Evolutionary conservation across 2,113 vertebrate species (phyloP).

Genomic region (Lamprotornis superbus): DNA sequence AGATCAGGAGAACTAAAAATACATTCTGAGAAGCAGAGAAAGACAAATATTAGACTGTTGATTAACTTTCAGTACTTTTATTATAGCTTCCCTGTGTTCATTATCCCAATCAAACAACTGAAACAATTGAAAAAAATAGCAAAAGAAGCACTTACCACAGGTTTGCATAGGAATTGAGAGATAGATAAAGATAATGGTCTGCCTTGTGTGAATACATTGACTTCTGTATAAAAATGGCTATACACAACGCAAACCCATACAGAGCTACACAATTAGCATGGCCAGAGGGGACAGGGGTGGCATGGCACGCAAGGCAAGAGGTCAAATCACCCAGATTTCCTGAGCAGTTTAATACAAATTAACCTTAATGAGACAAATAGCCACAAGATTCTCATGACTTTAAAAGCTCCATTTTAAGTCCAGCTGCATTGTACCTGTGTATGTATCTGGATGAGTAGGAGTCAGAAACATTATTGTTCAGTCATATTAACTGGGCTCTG

Average conservation of each 20-base stretch:
- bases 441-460: not conserved
- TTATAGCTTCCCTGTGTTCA: not conserved
- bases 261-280: not conserved
- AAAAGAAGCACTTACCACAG: not conserved
- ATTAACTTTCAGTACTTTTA: not conserved
- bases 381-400: not conserved
- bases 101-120: not conserved
- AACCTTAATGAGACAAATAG: not conserved
- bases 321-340: not conserved
- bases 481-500: conserved; percentile 77
- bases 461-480: conserved; percentile 69
- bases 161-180: not conserved
- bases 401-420: not conserved
- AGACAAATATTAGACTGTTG: not conserved
- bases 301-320: not conserved
- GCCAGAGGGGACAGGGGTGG: not conserved
- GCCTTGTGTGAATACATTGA: not conserved
- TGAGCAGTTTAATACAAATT: not conserved
- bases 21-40: not conserved
- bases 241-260: not conserved
- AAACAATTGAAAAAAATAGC: not conserved
- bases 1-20: not conserved
- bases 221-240: not conserved
- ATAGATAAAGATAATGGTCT: not conserved
- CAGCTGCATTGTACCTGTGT: not conserved